Evolutionary conservation across 1,140 invertebrate species (phyloP).

Genomic region (Bombus confusus): DNA sequence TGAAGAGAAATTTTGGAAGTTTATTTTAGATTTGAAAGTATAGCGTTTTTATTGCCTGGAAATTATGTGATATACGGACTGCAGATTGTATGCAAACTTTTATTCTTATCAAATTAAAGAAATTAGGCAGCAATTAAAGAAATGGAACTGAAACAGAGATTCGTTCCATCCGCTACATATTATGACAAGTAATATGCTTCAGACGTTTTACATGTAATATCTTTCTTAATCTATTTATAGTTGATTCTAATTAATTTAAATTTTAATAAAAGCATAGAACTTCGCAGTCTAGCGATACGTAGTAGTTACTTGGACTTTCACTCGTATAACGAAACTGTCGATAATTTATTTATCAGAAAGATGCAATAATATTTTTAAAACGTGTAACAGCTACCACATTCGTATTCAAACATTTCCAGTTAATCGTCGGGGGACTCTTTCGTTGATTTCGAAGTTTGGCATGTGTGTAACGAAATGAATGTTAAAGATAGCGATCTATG

Average conservation of each 20-base stretch:
- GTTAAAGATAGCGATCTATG: slow-evolving; percentile 19
- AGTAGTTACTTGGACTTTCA: not conserved
- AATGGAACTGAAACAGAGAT: too few relatives aligned
- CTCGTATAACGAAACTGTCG: not conserved
- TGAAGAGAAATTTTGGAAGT: not conserved
- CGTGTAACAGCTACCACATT: not conserved
- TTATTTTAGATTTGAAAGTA: not conserved
- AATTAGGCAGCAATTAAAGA: too few relatives aligned
- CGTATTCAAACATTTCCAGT: not conserved
- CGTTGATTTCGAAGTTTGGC: slow-evolving; percentile 6
- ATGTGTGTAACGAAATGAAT: slow-evolving; percentile 31
- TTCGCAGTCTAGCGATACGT: not conserved
- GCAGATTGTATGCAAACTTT: not conserved
- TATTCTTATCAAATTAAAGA: too few relatives aligned
- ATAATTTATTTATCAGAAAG: not conserved
- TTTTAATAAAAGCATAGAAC: too few relatives aligned
- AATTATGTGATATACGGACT: not conserved
- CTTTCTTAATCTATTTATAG: not conserved
- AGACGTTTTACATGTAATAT: not conserved
- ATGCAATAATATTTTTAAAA: not conserved
- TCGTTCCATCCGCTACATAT: not conserved
- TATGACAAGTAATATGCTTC: not conserved
- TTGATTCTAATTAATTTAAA: not conserved
- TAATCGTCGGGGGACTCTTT: slow-evolving; percentile 1
- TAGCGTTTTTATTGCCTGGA: not conserved